Evolutionary conservation across 2,797 vertebrate species (phyloP).

Genomic region (Poecilia picta): DNA sequence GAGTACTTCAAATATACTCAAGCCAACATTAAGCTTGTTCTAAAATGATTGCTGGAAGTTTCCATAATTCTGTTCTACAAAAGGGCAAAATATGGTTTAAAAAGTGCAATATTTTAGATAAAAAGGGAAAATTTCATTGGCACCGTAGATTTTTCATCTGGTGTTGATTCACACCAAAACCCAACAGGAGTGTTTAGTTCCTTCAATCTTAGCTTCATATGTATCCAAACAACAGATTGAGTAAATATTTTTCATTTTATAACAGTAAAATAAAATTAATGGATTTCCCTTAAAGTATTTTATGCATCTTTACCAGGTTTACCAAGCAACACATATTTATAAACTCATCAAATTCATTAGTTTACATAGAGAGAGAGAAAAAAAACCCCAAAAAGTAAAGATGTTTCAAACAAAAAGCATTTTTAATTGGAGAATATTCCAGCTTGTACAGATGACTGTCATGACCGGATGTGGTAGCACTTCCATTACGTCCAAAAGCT

Average conservation of each 20-base stretch:
- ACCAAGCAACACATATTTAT: neutral
- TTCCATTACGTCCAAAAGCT: conserved; percentile 3
- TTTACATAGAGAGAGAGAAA: neutral
- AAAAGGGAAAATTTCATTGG: neutral
- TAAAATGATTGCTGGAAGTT: neutral
- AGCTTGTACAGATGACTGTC: neutral
- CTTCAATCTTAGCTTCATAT: neutral
- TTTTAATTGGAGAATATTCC: neutral
- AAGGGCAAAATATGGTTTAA: neutral
- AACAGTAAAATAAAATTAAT: neutral
- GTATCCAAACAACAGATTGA: too few relatives aligned
- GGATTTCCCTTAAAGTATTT: neutral
- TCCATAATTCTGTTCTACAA: neutral
- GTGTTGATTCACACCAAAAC: too few relatives aligned
- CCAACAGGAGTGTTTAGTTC: neutral
- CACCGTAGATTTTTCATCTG: neutral
- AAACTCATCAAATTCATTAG: neutral
- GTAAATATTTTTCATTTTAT: neutral
- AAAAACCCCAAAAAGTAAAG: neutral
- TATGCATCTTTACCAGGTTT: neutral
- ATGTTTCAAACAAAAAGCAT: neutral
- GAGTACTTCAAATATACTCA: neutral
- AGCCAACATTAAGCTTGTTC: neutral
- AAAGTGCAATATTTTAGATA: neutral
- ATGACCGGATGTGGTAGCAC: neutral